phyloP scores from a whole-genome alignment of 1,140 invertebrate genomes.

The Cyclargus thomasi region DNA sequence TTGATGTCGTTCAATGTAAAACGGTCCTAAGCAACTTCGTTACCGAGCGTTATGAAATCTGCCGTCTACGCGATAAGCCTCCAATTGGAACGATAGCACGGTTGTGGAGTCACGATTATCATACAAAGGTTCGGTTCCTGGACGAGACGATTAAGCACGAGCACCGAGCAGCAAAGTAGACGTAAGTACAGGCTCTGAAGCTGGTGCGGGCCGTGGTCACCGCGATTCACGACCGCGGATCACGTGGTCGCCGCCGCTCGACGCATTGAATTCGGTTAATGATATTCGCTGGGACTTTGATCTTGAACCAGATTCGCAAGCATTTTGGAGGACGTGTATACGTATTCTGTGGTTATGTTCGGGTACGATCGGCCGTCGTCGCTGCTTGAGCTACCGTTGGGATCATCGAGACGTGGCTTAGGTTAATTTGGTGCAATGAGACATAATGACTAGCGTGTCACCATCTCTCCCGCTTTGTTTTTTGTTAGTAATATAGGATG shows the following conservation, averaged over 20 bases:
- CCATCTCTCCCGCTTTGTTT: no score
- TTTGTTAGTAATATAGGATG: no score
- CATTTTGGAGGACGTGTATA: slow-evolving; percentile 2
- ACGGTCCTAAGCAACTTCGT: slow-evolving; percentile 31
- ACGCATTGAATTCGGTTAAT: not conserved
- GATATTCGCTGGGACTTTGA: slow-evolving; percentile 9
- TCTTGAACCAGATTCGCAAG: not conserved
- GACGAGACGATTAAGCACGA: not conserved
- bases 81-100: not conserved
- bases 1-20: slow-evolving; percentile 38
- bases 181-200: not conserved
- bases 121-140: not conserved
- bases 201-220: not conserved
- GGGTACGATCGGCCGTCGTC: no score
- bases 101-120: not conserved
- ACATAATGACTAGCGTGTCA: not conserved
- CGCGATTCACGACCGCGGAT: not conserved
- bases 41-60: not conserved
- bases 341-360: no score
- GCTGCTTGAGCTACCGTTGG: no score
- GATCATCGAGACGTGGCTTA: not conserved
- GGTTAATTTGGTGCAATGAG: not conserved
- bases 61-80: not conserved
- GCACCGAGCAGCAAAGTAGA: not conserved
- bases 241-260: not conserved